Evolutionary conservation across 2,113 vertebrate species (phyloP).

Genomic region (Azemiops feae): DNA sequence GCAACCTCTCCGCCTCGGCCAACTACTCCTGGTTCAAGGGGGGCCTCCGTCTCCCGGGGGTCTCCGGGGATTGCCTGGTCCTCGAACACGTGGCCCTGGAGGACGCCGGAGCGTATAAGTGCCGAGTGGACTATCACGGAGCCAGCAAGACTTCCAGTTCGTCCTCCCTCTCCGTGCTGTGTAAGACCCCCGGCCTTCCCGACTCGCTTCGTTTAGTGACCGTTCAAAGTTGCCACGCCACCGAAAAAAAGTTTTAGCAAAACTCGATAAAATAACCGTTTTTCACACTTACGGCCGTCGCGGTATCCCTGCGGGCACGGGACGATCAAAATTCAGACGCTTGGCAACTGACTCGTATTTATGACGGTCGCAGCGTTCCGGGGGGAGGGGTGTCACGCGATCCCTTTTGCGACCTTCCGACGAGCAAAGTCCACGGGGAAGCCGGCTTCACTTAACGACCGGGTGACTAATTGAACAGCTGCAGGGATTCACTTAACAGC

Average conservation of each 20-base stretch:
- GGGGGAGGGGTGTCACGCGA: too few relatives aligned
- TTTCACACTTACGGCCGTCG: too few relatives aligned
- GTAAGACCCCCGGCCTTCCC: conserved; percentile 10
- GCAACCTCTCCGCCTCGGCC: accelerated
- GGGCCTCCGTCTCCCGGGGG: neutral
- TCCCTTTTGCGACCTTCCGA: too few relatives aligned
- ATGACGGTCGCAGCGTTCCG: neutral
- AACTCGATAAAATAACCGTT: too few relatives aligned
- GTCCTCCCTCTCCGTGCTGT: conserved; percentile 42
- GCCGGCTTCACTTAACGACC: too few relatives aligned
- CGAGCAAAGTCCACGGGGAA: too few relatives aligned
- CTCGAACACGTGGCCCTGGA: neutral
- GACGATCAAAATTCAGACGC: too few relatives aligned
- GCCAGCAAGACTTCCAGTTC: conserved; percentile 21
- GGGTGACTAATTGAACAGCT: too few relatives aligned
- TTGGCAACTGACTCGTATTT: neutral
- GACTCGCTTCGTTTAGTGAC: neutral
- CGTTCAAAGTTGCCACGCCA: too few relatives aligned
- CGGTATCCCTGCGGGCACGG: accelerated
- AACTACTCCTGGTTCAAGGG: conserved; percentile 59
- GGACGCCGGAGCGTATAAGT: conserved; percentile 46
- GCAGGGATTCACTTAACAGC: too few relatives aligned
- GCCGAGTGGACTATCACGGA: accelerated
- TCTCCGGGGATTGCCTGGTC: neutral
- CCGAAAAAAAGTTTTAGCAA: too few relatives aligned